Percentiles rank a stretch among this genome's conserved stretches.
Conservation (phyloP, 1,140 invertebrate genomes). For the Diprion similis region DNA sequence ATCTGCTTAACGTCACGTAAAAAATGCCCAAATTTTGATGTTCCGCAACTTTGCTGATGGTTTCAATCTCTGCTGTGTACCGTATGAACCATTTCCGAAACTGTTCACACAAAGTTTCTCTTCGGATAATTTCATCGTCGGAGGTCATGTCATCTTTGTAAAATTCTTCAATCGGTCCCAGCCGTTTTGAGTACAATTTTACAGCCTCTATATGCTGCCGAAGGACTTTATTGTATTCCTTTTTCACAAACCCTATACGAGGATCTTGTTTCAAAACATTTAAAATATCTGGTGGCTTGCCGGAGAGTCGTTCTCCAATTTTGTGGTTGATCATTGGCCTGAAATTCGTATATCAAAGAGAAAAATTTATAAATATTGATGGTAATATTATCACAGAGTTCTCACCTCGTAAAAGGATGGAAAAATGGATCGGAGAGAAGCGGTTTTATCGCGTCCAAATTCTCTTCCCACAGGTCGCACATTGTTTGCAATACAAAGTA, state of each 20-base stretch:
- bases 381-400: slow-evolving; percentile 25
- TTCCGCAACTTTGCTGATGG: slow-evolving; percentile 68
- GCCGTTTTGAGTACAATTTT: slow-evolving; percentile 70
- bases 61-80: slow-evolving; percentile 67
- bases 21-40: slow-evolving; percentile 72
- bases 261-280: slow-evolving; percentile 72
- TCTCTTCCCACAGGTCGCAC: slow-evolving; percentile 66
- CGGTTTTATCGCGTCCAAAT: slow-evolving; percentile 64
- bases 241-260: slow-evolving; percentile 62
- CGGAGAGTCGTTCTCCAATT: slow-evolving; percentile 71
- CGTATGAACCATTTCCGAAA: slow-evolving; percentile 68
- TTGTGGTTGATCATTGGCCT: slow-evolving; percentile 80
- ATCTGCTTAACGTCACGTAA: slow-evolving; percentile 71
- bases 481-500: slow-evolving; percentile 61
- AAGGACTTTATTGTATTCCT: slow-evolving; percentile 63
- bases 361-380: slow-evolving; percentile 43
- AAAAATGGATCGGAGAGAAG: slow-evolving; percentile 65
- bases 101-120: slow-evolving; percentile 59
- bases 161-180: slow-evolving; percentile 70
- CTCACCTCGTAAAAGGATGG: slow-evolving; percentile 62
- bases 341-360: slow-evolving; percentile 46
- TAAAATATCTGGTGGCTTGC: slow-evolving; percentile 68
- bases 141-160: slow-evolving; percentile 74
- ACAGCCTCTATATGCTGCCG: slow-evolving; percentile 68
- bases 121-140: slow-evolving; percentile 62